Evolutionary conservation across 1,140 invertebrate species (phyloP), one percentile per base, ranked within the genome.

Genomic region (Drosophila carrolli): DNA sequence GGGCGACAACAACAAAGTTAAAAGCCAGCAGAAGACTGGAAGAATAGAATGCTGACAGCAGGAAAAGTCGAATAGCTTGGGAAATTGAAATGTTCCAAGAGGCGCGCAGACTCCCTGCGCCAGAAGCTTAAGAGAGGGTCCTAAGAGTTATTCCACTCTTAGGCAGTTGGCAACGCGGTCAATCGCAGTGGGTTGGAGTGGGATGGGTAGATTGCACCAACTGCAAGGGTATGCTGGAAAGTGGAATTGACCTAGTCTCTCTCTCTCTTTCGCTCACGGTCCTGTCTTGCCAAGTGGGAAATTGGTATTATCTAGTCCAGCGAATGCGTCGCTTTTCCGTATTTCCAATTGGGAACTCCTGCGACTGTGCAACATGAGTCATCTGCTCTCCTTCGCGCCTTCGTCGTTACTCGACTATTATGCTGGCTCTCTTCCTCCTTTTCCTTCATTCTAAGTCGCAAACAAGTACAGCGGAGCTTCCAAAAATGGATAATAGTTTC

Each of bases 291-390:
- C 29, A 29, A 72, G 56, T 72, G 51, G 19, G 9, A 71, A 72
- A 50, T 72, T 58, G 32, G 50, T 4, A 71, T 46, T 50, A 19
- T 48, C 6, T 41, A 9, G 35, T 32, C 14, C n/a, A 43, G 14
- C 60, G 16, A 66, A n/a, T 41, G 51, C 44, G 43, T 41, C 37
- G 56, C 65, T 41, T 70, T 70, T 57, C 29, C 27, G 53, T 27
- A 43, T 61, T 77, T 77, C 75, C 73, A 76, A 76, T 76, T 57
- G 73, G 73, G 73, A 73, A 59, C 73, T 76, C 73, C 73, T 76
- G 73, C 73, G 73, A 32, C 61, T 67, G 61, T 76, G 73, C 61
- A 76, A 58, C 58, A 76, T 76, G 73, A 76, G 40, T 76, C 73
- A 76, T 76, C 73, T 66, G 66, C 53, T 72, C 67, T 72, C 66